Percentiles rank a stretch among this genome's conserved stretches.
phyloP scores from a whole-genome alignment of 2,888 invertebrate species.

The Acanthosepion lycidas region DNA sequence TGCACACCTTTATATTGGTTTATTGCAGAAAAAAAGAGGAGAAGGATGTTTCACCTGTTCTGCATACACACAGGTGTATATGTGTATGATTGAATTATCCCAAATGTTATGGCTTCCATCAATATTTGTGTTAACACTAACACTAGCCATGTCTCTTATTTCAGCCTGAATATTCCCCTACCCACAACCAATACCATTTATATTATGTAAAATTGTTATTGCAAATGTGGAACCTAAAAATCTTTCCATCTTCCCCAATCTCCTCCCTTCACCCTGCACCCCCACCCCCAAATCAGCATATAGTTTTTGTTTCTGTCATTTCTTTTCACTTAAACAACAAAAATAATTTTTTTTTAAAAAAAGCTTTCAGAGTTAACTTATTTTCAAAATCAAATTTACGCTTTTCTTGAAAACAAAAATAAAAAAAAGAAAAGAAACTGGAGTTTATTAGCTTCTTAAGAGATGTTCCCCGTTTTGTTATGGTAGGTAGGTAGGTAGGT shows the following conservation, averaged over 20 bases:
- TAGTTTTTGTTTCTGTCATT: background rate
- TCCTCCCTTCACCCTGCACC: background rate
- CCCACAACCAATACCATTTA: background rate
- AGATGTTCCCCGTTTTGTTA: background rate
- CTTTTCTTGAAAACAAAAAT: background rate
- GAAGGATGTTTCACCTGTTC: background rate
- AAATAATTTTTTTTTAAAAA: background rate
- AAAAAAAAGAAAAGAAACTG: background rate
- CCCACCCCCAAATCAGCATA: background rate
- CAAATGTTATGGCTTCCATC: background rate
- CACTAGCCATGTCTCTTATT: conserved; percentile 7
- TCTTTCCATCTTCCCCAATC: too few species aligned
- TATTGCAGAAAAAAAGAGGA: background rate
- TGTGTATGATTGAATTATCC: background rate
- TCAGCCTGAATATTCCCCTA: background rate
- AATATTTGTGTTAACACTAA: background rate
- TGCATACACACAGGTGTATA: background rate
- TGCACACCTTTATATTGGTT: background rate
- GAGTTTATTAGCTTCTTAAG: conserved; percentile 17
- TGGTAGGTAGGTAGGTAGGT: background rate
- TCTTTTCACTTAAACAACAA: background rate
- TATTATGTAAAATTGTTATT: conserved; percentile 33
- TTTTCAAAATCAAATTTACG: conserved; percentile 33
- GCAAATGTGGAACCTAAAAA: conserved; percentile 3
- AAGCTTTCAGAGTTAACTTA: conserved; percentile 10